Base-by-base conservation (phyloP, 1,140 invertebrate species). In the Luehdorfia chinensis region DNA sequence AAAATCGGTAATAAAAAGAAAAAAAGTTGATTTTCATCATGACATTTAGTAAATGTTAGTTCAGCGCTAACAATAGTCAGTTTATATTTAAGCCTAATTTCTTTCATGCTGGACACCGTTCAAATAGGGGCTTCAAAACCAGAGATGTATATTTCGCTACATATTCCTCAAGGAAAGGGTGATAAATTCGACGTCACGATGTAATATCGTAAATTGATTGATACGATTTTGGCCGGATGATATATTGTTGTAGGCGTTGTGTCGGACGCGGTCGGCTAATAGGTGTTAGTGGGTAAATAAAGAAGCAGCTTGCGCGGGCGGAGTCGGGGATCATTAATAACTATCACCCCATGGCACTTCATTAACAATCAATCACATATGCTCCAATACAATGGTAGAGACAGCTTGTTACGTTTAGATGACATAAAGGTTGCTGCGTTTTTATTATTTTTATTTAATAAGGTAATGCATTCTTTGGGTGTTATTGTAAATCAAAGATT, bases 301-400 rank as follows among this genome's bases (percentile, higher is more conserved):
- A 81, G 69, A 79, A 75, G 57, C 59, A 41, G 34, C 50, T 16
- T 32, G 46, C 18, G 6, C 66, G 61, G 72, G 75, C 65, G 74
- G 75, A 65, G 77, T 56, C 60, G 50, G 39, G 56, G n/a, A 50
- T 70, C 78, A 84, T 86, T 86, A 86, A 86, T 86, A 86, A 80
- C 83, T 81, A 84, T 73, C 61, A 59, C 73, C 66, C 72, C 47
- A 62, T 43, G 44, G 32, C 74, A 79, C 78, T 86, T 83, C 81
- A 84, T 84, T 80, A 75, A 70, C 73, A 55, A 86, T 86, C 77
- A 78, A 86, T 86, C 78, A 81, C 71, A 71, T 65, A 69, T 74
- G 66, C 51, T 55, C 56, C 27, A 46, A 44, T 47, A 47, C 41
- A 46, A 28, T 61, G 59, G 21, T 34, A 11, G 11, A 21, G 67